Percentiles rank a stretch among this genome's conserved stretches.
Conservation (phyloP, 1,140 invertebrate genomes). For the Drosophila pruinosa region DNA sequence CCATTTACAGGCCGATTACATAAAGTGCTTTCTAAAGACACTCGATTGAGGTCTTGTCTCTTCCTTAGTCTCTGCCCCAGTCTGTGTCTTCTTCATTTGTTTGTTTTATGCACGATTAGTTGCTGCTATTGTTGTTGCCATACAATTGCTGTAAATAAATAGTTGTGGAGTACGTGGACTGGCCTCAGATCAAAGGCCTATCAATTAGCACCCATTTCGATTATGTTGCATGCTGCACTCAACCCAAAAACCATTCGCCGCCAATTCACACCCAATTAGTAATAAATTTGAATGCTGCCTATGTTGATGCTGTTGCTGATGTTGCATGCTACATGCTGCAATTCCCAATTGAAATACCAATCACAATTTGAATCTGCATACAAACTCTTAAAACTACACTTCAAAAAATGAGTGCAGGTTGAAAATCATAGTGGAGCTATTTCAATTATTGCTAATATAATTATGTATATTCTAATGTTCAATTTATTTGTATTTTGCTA, state of each 20-base stretch:
- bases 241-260: constrained; percentile 47
- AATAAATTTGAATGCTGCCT: constrained; percentile 77
- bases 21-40: constrained; percentile 45
- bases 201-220: constrained; percentile 77
- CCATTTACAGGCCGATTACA: constrained; percentile 64
- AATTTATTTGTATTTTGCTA: too few relatives aligned
- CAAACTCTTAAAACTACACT: not conserved
- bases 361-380: constrained; percentile 14
- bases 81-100: constrained; percentile 37
- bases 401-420: not conserved
- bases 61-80: not conserved
- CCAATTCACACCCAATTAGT: constrained; percentile 81
- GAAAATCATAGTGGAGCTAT: too few relatives aligned
- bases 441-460: too few relatives aligned
- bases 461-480: too few relatives aligned
- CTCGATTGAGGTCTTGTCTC: not conserved
- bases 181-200: constrained; percentile 71
- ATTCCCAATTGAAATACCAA: constrained; percentile 9
- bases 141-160: constrained; percentile 79
- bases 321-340: constrained; percentile 28
- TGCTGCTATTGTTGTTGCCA: constrained; percentile 37
- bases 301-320: constrained; percentile 40
- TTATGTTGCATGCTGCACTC: constrained; percentile 72
- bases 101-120: constrained; percentile 74
- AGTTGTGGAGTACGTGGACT: constrained; percentile 29